Evolutionary conservation across 2,888 invertebrate species (phyloP).

Genomic region (Onchidella celtica): DNA sequence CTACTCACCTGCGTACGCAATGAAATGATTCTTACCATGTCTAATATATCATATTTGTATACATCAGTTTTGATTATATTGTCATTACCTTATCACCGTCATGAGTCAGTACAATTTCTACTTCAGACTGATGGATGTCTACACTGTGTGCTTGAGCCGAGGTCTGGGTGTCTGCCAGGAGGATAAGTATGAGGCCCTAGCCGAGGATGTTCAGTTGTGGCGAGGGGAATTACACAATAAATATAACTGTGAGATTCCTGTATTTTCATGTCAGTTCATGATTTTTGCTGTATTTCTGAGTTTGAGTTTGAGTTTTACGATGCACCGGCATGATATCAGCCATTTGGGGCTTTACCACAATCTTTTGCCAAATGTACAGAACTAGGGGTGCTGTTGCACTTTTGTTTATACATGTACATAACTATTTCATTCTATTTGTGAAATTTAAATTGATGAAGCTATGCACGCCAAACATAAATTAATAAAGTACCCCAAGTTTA

Average conservation of each 20-base stretch:
- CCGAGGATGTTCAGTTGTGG: background rate
- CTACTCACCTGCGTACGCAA: background rate
- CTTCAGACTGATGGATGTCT: slow-evolving; percentile 1
- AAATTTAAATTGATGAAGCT: too few species aligned
- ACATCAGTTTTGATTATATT: background rate
- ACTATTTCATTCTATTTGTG: too few species aligned
- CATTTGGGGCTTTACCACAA: too few species aligned
- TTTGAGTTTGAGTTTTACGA: too few species aligned
- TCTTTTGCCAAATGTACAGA: too few species aligned
- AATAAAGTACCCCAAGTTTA: too few species aligned
- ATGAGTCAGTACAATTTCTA: background rate
- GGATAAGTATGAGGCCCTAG: background rate
- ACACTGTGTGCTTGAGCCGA: background rate
- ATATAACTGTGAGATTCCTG: background rate
- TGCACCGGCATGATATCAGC: too few species aligned
- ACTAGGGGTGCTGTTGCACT: too few species aligned
- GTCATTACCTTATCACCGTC: background rate
- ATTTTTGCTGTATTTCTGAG: too few species aligned
- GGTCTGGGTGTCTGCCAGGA: background rate
- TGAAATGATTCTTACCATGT: background rate
- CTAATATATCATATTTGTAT: background rate
- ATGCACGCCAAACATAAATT: too few species aligned
- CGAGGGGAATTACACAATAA: background rate
- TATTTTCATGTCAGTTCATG: background rate
- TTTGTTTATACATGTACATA: too few species aligned